phyloP scores from a whole-genome alignment of 2,113 vertebrate genomes.

The Heptranchias perlo region DNA sequence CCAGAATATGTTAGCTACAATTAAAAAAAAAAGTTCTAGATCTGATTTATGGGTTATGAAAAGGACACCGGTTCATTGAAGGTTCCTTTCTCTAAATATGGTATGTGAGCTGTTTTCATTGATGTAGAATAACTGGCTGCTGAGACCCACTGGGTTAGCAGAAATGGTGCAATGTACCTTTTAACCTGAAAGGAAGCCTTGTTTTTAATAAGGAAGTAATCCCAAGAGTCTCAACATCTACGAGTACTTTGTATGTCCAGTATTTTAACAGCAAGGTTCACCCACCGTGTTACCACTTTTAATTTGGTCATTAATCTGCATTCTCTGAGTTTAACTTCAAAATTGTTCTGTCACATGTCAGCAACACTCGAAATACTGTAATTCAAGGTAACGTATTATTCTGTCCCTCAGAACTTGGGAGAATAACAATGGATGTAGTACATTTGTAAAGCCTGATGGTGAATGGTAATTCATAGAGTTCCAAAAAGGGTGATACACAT shows the following conservation, averaged over 20 bases:
- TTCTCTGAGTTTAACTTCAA: not conserved
- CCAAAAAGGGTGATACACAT: not conserved
- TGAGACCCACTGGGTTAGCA: not conserved
- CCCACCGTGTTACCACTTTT: not conserved
- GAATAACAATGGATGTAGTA: not conserved
- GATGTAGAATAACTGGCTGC: not conserved
- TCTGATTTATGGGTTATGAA: not conserved
- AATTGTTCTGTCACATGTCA: not conserved
- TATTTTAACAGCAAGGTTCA: not conserved
- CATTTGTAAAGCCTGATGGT: not conserved
- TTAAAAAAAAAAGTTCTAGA: not conserved
- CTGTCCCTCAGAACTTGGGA: not conserved
- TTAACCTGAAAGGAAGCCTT: not conserved
- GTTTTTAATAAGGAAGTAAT: not conserved
- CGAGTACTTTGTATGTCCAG: not conserved
- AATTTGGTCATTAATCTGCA: not conserved
- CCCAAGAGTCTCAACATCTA: not conserved
- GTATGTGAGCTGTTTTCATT: not conserved
- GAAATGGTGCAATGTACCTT: not conserved
- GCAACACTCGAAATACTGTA: not conserved
- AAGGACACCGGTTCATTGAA: not conserved
- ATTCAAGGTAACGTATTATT: not conserved
- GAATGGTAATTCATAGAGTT: not conserved
- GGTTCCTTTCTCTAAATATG: not conserved
- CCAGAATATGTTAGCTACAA: not conserved